These are phyloP conservation scores for Dolichomitus sp. DNA, from an alignment of 2,888 invertebrate species.

Conservation along the genomic window DNA sequence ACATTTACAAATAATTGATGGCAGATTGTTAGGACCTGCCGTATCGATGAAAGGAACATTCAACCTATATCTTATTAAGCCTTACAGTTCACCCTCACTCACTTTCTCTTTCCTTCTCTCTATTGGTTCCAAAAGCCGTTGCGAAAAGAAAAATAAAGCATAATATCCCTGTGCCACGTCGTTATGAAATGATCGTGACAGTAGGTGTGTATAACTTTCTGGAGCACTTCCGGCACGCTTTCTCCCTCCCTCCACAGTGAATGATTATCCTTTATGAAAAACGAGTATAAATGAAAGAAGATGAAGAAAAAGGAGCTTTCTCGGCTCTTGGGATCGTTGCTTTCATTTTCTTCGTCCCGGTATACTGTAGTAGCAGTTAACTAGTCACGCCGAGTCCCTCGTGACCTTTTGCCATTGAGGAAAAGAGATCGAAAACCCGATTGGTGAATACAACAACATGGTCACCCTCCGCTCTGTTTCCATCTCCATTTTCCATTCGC, in stretches of 20 bases:
- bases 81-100: slow-evolving; percentile 30
- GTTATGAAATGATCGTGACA: slow-evolving; percentile 57
- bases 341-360: slow-evolving; percentile 19
- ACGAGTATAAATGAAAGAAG: slow-evolving; percentile 12
- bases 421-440: slow-evolving; percentile 32
- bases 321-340: slow-evolving; percentile 17
- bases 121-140: slow-evolving; percentile 36
- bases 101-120: neutral
- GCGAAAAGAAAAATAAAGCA: slow-evolving; percentile 26
- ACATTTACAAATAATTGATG: slow-evolving; percentile 56
- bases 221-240: slow-evolving; percentile 45
- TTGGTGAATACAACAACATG: slow-evolving; percentile 33
- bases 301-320: slow-evolving; percentile 26
- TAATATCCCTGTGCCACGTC: slow-evolving; percentile 23
- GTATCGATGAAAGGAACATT: slow-evolving; percentile 53
- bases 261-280: slow-evolving; percentile 45
- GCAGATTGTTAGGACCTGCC: slow-evolving; percentile 50
- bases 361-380: slow-evolving; percentile 29
- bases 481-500: slow-evolving; percentile 14
- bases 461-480: slow-evolving; percentile 2
- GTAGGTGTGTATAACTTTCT: slow-evolving; percentile 33
- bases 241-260: slow-evolving; percentile 7
- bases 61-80: slow-evolving; percentile 35
- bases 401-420: slow-evolving; percentile 35
- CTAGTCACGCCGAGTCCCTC: slow-evolving; percentile 44